Percentiles rank a stretch among this genome's conserved stretches.
Conservation (phyloP, 2,797 vertebrate genomes). For the Dendrocincla fuliginosa region DNA sequence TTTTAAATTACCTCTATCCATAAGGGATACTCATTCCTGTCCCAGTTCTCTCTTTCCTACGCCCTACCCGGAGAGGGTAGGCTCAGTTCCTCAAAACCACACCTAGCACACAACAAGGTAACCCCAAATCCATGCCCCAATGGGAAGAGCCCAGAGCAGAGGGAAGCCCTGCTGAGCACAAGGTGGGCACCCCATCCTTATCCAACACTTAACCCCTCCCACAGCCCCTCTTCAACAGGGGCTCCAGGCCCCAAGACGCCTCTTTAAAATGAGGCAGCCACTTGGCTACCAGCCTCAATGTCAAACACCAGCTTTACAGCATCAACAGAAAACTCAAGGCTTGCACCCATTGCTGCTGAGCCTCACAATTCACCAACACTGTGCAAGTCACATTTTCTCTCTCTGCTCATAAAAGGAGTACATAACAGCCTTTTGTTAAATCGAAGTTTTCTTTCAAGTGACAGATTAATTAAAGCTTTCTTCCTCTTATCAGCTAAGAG, state of each 20-base stretch:
- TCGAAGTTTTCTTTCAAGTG: not conserved
- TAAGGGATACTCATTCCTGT: not conserved
- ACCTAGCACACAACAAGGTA: not conserved
- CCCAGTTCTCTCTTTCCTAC: not conserved
- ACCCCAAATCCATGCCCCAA: accelerated
- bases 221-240: not conserved
- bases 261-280: not conserved
- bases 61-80: not conserved
- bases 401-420: not conserved
- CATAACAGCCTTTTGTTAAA: not conserved
- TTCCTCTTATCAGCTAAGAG: not conserved
- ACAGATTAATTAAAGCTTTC: conserved; percentile 11
- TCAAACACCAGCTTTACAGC: not conserved
- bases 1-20: not conserved
- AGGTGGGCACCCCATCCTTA: accelerated
- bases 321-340: not conserved
- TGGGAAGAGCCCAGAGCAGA: not conserved
- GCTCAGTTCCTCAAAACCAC: not conserved
- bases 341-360: not conserved
- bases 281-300: not conserved
- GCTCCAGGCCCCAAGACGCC: not conserved
- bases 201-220: not conserved
- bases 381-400: accelerated
- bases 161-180: not conserved
- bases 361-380: not conserved